Conservation (phyloP, 2,888 invertebrate species). For the Odontocolon sp. region DNA sequence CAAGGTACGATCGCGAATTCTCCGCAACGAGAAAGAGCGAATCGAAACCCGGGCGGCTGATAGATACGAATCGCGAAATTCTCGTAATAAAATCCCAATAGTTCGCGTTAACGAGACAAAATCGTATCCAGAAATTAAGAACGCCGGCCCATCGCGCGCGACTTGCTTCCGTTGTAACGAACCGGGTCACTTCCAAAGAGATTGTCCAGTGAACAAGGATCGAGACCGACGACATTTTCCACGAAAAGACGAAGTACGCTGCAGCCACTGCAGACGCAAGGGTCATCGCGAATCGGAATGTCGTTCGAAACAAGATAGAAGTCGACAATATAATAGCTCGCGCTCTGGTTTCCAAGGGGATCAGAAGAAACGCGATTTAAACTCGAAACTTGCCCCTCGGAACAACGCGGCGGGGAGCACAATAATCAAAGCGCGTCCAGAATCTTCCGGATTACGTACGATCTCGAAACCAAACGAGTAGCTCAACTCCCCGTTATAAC, state of each 20-base stretch:
- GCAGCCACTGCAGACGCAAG: not conserved
- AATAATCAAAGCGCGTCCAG: not conserved
- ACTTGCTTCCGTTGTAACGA: not conserved
- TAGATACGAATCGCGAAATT: too few species aligned
- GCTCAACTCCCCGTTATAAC: conserved; percentile 6
- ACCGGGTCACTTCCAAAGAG: not conserved
- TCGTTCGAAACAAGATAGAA: not conserved
- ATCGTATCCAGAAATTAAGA: too few species aligned
- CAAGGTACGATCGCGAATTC: not conserved
- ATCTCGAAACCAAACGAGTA: not conserved
- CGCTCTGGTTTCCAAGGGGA: too few species aligned
- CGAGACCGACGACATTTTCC: too few species aligned
- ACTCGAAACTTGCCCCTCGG: not conserved
- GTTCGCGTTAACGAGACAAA: too few species aligned
- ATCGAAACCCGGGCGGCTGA: too few species aligned
- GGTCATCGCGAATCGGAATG: not conserved
- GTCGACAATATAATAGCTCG: not conserved
- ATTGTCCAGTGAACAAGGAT: not conserved
- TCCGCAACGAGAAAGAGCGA: too few species aligned
- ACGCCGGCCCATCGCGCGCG: too few species aligned
- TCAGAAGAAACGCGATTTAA: not conserved
- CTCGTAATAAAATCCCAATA: too few species aligned
- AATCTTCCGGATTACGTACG: conserved; percentile 22
- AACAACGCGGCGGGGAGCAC: not conserved
- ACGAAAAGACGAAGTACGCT: too few species aligned